Conservation (phyloP, 2,888 invertebrate genomes). For the Lasioglossum zephyrum region DNA sequence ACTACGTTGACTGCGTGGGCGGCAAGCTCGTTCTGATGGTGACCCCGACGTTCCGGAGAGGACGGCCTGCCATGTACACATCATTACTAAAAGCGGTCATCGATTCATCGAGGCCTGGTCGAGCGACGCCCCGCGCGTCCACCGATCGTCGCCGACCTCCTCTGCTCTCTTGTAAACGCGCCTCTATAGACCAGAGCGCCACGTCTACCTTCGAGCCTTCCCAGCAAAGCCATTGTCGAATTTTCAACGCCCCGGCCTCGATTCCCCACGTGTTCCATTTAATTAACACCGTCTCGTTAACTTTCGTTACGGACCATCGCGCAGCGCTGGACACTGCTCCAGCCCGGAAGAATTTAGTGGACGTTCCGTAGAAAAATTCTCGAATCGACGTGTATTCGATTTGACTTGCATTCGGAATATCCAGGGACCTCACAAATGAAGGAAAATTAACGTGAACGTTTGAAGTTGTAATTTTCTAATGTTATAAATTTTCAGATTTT, state of each 20-base stretch:
- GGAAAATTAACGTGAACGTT: not conserved
- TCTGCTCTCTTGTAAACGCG: conserved; percentile 37
- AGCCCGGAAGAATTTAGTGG: not conserved
- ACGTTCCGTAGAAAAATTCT: not conserved
- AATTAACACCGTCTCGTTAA: conserved; percentile 74
- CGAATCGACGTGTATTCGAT: not conserved
- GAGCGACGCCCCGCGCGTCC: conserved; percentile 57
- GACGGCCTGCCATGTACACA: conserved; percentile 73
- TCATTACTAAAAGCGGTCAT: conserved; percentile 76
- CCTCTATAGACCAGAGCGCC: conserved; percentile 21
- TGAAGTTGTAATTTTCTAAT: no score
- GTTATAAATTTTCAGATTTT: no score
- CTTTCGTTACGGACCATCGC: conserved; percentile 64
- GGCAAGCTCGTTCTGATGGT: conserved; percentile 65
- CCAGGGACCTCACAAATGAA: fast-evolving
- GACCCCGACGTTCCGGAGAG: conserved; percentile 69
- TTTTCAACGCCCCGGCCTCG: conserved; percentile 63
- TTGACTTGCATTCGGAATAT: not conserved
- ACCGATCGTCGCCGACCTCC: conserved; percentile 44
- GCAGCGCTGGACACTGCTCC: conserved; percentile 14
- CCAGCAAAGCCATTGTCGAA: conserved; percentile 65
- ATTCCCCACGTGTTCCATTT: conserved; percentile 67
- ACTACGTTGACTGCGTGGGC: not conserved
- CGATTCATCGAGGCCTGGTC: conserved; percentile 70
- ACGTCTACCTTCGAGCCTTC: not conserved